Evolutionary conservation across 1,140 invertebrate species (phyloP).

Genomic region (Drosophila pectinifera): DNA sequence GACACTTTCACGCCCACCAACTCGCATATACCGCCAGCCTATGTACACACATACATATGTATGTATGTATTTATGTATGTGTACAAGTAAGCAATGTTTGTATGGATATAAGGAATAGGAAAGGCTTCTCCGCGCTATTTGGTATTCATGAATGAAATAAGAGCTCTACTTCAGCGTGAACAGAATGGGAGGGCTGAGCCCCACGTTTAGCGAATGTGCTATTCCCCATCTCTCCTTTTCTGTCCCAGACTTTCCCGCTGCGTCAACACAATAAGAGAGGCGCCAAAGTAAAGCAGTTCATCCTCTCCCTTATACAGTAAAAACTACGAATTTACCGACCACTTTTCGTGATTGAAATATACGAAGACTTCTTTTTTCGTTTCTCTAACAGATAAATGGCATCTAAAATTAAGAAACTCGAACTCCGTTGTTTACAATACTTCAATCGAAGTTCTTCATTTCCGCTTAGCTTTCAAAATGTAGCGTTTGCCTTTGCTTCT

Average conservation of each 20-base stretch:
- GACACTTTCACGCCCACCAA: slow-evolving; percentile 64
- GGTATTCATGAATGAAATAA: slow-evolving; percentile 75
- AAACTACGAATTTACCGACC: slow-evolving; percentile 3
- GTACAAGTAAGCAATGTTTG: neutral
- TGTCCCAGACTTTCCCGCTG: slow-evolving; percentile 18
- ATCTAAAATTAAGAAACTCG: too few relatives aligned
- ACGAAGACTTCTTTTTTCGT: neutral
- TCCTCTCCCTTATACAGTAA: slow-evolving; percentile 31
- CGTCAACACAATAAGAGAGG: slow-evolving; percentile 39
- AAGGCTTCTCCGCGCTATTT: slow-evolving; percentile 38
- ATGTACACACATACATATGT: neutral
- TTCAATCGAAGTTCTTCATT: too few relatives aligned
- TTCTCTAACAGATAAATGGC: neutral
- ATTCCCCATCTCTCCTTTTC: neutral
- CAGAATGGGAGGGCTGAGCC: slow-evolving; percentile 5
- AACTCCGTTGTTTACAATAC: too few relatives aligned
- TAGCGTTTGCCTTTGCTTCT: too few relatives aligned
- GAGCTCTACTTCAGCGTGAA: slow-evolving; percentile 10
- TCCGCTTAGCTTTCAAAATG: too few relatives aligned
- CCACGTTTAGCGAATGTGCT: slow-evolving; percentile 11
- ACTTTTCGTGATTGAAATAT: neutral
- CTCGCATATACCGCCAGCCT: slow-evolving; percentile 5
- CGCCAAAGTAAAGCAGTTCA: slow-evolving; percentile 25
- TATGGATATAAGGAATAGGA: slow-evolving; percentile 19
- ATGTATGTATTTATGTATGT: neutral